Evolutionary conservation across 2,888 invertebrate genomes (phyloP), one percentile per base, ranked within the genome.

Genomic region (Ormyrus thymus): DNA sequence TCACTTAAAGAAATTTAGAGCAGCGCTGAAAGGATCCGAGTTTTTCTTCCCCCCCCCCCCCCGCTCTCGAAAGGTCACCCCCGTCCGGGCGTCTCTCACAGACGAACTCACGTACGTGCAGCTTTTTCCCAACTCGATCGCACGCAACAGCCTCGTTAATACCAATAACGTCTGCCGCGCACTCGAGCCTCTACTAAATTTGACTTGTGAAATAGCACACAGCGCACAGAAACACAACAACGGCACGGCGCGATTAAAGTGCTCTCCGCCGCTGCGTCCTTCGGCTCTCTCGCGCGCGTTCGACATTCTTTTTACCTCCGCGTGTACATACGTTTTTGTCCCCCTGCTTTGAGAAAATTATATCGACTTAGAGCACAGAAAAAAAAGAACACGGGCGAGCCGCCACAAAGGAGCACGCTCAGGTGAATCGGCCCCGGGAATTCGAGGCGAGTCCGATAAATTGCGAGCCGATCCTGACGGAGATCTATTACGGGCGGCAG

Each of bases 391-490:
- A 4, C n/a, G 43, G 5, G 6, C n/a, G 1, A 46, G 7, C 4
- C 45, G 55, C n/a, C 29, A 9, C 11, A 6, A 11, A n/a, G 45
- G 43, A 50, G 45, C n/a, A n/a, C 53, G 64, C 46, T 50, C 15
- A n/a, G 51, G 45, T 53, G 64, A 51, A 50, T 64, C 43, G 7
- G 55, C 15, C 9, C 15, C 9, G 46, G 46, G 68, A 62, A 66
- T 74, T 66, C 64, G 51, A 65, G 48, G 61, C 59, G 15, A 61
- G 53, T 7, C 45, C n/a, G 78, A 81, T 85, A 83, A 83, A 82
- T 84, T 83, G 81, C 82, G 81, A 74, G 82, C 75, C 76, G 72
- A 29, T 29, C 55, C 58, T 69, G 75, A 78, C 74, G 53, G 55
- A 50, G 83, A 83, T 74, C 70, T 79, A 74, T 74, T 50, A 29